A percentile compares a stretch with the other conserved stretches of the same genome.
Evolutionary conservation across 2,888 invertebrate genomes (phyloP).

Genomic region (Philereme transversata): DNA sequence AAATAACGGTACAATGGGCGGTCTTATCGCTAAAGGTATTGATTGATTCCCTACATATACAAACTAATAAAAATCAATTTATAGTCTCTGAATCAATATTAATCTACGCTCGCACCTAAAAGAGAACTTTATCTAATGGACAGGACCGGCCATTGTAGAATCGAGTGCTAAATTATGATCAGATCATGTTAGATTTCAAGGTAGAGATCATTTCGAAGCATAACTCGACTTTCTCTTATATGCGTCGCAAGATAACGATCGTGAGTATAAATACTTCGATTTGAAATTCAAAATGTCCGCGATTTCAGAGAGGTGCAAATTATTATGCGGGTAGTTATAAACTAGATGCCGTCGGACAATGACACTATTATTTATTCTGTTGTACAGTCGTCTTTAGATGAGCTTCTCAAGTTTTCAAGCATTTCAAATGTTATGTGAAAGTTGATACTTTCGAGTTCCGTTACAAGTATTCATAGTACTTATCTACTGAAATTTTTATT

Average conservation of each 20-base stretch:
- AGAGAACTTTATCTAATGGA: conserved; percentile 65
- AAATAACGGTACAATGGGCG: no score
- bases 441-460: no score
- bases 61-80: not conserved
- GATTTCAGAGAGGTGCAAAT: conserved; percentile 50
- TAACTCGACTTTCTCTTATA: conserved; percentile 45
- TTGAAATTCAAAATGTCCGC: conserved; percentile 68
- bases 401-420: not conserved
- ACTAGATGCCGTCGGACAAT: conserved; percentile 39
- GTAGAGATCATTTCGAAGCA: conserved; percentile 56
- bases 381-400: not conserved
- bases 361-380: conserved; percentile 15
- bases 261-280: conserved; percentile 62
- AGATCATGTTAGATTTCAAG: conserved; percentile 66
- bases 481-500: no score
- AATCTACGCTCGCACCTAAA: conserved; percentile 36
- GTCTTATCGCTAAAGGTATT: not conserved
- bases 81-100: conserved; percentile 19
- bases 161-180: conserved; percentile 73
- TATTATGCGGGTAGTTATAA: conserved; percentile 44
- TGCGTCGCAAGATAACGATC: conserved; percentile 59
- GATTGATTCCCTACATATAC: not conserved
- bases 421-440: not conserved
- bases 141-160: conserved; percentile 65
- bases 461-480: no score